phyloP scores from a whole-genome alignment of 1,140 invertebrate genomes.

The Reticulitermes speratus region DNA sequence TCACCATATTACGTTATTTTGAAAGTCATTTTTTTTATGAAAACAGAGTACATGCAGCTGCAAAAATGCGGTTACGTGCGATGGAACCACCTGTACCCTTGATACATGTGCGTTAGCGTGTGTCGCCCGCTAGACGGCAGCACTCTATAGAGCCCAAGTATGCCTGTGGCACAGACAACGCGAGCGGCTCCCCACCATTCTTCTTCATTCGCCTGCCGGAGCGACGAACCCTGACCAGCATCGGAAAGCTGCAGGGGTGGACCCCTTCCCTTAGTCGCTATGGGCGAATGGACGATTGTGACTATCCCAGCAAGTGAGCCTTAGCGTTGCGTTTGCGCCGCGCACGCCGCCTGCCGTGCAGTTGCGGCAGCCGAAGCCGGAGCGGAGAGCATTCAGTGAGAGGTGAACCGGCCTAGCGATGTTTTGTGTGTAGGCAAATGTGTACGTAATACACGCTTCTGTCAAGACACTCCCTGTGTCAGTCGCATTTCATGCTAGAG shows the following conservation, averaged over 20 bases:
- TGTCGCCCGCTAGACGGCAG: not conserved
- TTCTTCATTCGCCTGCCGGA: not conserved
- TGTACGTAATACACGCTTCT: not conserved
- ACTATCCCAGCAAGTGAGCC: not conserved
- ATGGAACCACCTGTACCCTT: conserved; percentile 5
- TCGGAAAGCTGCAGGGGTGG: not conserved
- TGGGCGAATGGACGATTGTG: not conserved
- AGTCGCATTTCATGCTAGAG: too few species aligned
- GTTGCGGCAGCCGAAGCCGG: not conserved
- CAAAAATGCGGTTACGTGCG: too few species aligned
- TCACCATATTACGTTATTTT: too few species aligned
- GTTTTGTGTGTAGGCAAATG: not conserved
- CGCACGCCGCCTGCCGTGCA: conserved; percentile 1
- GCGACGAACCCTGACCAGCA: not conserved
- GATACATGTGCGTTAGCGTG: not conserved
- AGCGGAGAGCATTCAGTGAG: not conserved
- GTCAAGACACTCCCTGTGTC: not conserved
- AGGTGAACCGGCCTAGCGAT: not conserved
- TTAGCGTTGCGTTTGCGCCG: not conserved
- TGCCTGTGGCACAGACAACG: not conserved
- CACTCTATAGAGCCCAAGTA: not conserved
- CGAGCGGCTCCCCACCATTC: not conserved
- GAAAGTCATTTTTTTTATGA: too few species aligned
- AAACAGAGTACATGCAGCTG: too few species aligned
- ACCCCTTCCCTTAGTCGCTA: not conserved